These are phyloP conservation scores for Rosalia funebris DNA, from an alignment of 2,888 invertebrate genomes.

Conservation along the genomic window DNA sequence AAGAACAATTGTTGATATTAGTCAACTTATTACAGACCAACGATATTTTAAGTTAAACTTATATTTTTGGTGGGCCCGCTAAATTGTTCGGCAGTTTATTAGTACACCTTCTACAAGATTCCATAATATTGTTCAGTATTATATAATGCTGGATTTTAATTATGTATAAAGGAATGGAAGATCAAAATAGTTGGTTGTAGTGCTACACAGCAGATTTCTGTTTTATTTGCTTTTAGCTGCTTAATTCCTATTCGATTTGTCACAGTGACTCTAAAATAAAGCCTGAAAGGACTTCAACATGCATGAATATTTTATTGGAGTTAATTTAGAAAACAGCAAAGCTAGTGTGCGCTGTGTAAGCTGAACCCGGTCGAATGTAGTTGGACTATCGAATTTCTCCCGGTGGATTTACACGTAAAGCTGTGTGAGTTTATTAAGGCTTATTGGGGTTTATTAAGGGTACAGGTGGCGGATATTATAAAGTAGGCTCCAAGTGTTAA, in stretches of 20 bases:
- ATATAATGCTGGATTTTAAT: too few species aligned
- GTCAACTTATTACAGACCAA: too few species aligned
- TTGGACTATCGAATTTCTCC: slow-evolving; percentile 3
- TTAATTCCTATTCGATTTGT: not conserved
- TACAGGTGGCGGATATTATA: not conserved
- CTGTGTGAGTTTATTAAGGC: slow-evolving; percentile 10
- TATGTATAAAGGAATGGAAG: too few species aligned
- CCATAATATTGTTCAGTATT: too few species aligned
- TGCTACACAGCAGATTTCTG: too few species aligned
- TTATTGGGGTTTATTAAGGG: not conserved
- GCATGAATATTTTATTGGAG: not conserved
- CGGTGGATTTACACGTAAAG: slow-evolving; percentile 2
- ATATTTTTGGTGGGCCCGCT: too few species aligned
- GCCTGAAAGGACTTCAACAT: not conserved
- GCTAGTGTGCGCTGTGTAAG: not conserved
- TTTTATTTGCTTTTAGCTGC: too few species aligned
- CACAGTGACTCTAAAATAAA: not conserved
- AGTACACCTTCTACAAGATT: too few species aligned
- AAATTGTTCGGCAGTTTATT: too few species aligned
- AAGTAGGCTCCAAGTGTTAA: not conserved
- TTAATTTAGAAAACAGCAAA: slow-evolving; percentile 6
- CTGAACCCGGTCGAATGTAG: not conserved
- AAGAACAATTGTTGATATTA: too few species aligned
- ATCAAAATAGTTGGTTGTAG: too few species aligned
- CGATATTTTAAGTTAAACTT: too few species aligned